Percentiles rank a stretch among this genome's conserved stretches.
These are phyloP conservation scores for Glareola pratincola DNA, from an alignment of 2,113 vertebrate genomes.

Conservation along the genomic window DNA sequence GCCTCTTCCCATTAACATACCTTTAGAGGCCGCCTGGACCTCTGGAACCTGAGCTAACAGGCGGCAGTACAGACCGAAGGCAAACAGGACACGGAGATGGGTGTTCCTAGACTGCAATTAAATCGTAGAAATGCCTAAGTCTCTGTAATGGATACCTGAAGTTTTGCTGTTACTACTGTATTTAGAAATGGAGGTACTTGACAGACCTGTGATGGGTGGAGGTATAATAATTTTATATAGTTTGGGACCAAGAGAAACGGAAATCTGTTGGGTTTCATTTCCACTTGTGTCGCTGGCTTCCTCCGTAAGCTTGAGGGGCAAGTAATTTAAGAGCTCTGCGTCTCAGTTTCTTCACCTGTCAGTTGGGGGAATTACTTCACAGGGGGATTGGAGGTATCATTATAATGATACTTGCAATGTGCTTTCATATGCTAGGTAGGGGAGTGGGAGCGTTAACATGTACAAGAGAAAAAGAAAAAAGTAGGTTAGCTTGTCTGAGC, in stretches of 20 bases:
- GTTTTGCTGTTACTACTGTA: neutral
- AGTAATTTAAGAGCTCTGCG: neutral
- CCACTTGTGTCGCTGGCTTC: neutral
- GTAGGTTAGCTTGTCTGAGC: slow-evolving; percentile 69
- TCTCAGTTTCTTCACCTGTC: slow-evolving; percentile 46
- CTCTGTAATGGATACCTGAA: neutral
- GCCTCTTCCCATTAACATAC: neutral
- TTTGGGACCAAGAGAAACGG: neutral
- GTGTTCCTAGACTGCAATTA: neutral
- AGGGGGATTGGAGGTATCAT: slow-evolving; percentile 41
- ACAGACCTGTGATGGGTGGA: neutral
- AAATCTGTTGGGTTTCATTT: neutral
- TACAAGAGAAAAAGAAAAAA: slow-evolving; percentile 42
- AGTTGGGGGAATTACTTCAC: slow-evolving; percentile 37
- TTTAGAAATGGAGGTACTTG: neutral
- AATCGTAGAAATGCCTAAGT: neutral
- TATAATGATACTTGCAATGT: slow-evolving; percentile 45
- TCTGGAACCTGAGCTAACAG: neutral
- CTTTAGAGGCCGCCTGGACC: no score
- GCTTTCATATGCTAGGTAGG: slow-evolving; percentile 52
- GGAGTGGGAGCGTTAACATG: slow-evolving; percentile 22
- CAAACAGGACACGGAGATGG: rapidly evolving
- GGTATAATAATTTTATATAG: neutral
- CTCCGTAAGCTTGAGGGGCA: neutral
- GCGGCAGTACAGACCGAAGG: neutral